These are phyloP conservation scores for Zeuzera pyrina DNA, from an alignment of 2,888 invertebrate species.

Conservation along the genomic window DNA sequence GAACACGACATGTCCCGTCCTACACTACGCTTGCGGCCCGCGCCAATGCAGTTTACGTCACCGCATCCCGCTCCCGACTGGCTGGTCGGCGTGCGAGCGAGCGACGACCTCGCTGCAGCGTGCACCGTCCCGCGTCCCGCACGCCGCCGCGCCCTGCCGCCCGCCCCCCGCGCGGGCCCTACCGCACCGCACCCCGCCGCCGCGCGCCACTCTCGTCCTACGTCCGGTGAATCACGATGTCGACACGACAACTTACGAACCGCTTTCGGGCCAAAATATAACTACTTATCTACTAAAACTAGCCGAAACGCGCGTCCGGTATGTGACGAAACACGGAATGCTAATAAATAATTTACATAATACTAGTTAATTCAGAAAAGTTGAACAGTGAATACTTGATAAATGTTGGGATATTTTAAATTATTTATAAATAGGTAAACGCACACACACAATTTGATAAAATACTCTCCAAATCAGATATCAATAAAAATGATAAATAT, in stretches of 20 bases:
- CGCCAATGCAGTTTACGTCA: slow-evolving; percentile 72
- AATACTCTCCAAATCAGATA: too few species aligned
- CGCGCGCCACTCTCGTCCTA: slow-evolving; percentile 36
- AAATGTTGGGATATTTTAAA: too few species aligned
- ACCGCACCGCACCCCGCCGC: slow-evolving; percentile 26
- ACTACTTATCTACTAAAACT: slow-evolving; percentile 17
- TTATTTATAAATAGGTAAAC: too few species aligned
- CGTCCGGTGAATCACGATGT: slow-evolving; percentile 58
- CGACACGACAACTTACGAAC: slow-evolving; percentile 25
- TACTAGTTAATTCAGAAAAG: too few species aligned
- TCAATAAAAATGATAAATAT: too few species aligned
- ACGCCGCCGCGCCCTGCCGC: slow-evolving; percentile 30
- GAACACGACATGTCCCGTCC: slow-evolving; percentile 64
- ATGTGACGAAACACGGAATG: slow-evolving; percentile 21
- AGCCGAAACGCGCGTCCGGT: slow-evolving; percentile 22
- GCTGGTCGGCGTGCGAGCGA: slow-evolving; percentile 59
- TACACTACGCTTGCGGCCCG: slow-evolving; percentile 68
- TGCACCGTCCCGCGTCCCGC: slow-evolving; percentile 37
- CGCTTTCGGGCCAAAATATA: slow-evolving; percentile 26
- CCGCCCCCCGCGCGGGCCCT: slow-evolving; percentile 14
- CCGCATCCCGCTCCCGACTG: slow-evolving; percentile 74
- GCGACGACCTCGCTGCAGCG: slow-evolving; percentile 53
- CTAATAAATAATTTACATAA: slow-evolving; percentile 26
- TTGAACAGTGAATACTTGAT: too few species aligned
- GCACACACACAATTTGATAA: too few species aligned